A percentile compares a stretch with the other conserved stretches of the same genome.
These are phyloP conservation scores for Anseranas semipalmata DNA, from an alignment of 2,113 vertebrate genomes.

Conservation along the genomic window DNA sequence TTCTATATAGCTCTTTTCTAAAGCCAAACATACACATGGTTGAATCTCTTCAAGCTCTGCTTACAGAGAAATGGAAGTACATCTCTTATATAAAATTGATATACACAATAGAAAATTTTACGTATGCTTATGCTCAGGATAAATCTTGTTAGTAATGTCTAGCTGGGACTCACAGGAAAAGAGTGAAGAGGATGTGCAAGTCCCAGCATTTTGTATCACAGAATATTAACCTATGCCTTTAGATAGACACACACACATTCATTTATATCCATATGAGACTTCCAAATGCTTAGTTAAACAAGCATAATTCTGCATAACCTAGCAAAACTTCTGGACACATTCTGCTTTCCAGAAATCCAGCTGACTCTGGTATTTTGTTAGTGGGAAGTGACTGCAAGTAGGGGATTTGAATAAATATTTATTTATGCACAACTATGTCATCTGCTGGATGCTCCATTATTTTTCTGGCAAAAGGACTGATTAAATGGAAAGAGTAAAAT, in stretches of 20 bases:
- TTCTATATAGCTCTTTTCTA: not conserved
- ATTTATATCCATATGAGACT: not conserved
- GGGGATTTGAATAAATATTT: conserved; percentile 28
- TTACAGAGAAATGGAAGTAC: not conserved
- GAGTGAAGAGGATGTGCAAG: not conserved
- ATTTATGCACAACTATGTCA: conserved; percentile 19
- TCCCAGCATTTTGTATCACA: not conserved
- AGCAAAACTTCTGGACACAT: not conserved
- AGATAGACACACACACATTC: not conserved
- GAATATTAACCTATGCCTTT: not conserved
- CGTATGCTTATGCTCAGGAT: not conserved
- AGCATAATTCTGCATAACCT: not conserved
- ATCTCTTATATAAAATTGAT: not conserved
- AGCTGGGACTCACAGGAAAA: not conserved
- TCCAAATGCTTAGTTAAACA: not conserved
- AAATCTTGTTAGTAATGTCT: not conserved
- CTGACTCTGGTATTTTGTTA: conserved; percentile 17
- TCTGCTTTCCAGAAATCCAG: conserved; percentile 15
- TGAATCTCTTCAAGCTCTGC: not conserved
- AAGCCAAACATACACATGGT: not conserved
- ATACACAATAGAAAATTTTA: not conserved
- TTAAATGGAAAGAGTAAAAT: not conserved
- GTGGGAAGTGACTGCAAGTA: not conserved
- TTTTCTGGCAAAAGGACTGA: not conserved
- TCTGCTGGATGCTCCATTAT: not conserved